Base-by-base conservation (phyloP, 2,888 invertebrate species). In the Cosmopolites sordidus region DNA sequence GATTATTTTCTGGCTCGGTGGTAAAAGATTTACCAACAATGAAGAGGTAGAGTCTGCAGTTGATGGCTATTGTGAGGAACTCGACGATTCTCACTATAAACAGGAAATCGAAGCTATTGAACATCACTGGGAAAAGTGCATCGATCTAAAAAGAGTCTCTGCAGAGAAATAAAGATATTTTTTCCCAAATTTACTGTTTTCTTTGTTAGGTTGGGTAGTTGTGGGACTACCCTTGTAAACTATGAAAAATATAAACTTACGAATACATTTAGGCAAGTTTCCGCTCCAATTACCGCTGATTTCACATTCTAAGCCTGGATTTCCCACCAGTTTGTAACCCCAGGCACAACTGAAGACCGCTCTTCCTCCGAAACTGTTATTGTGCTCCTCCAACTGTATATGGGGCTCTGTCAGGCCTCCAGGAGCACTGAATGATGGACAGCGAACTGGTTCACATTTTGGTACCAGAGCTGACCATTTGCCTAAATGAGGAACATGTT, bases 261-360 rank as follows among this genome's bases (percentile, higher is more conserved):
- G 86, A 64, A 81, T 76, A 73, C 92, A 92, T 61, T 79, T 79
- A 15, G 92, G 92, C 59, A 84, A 78, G 38, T 82, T 79, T 37
- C 87, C 87, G 51, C 87, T 87, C 91, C 92, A 92, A 57, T 78
- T 79, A 51, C 90, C 90, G 69, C 84, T 83, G 46, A 83, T 79
- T 69, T 86, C 85, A 73, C 92, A 92, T 72, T 86, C 87, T 55
- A 92, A 78, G 29, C 85, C 87, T 5, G 88, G 86, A 41, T 84
- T 79, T 9, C 92, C 92, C 46, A 80, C 78, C 46, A 92, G 79
- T 57, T 83, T 79, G 72, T 90, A 89, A 50, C 92, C 91, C 86
- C 89, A 89, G 58, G 89, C 82, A 69, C 92, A 92, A 59, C 84
- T 82, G 76, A 92, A 92, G 62, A 87, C 81, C 11, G 88, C 89